Evolutionary conservation across 2,797 vertebrate genomes (phyloP), one percentile per base, ranked within the genome.

Genomic region (Pangasius larnaudii): DNA sequence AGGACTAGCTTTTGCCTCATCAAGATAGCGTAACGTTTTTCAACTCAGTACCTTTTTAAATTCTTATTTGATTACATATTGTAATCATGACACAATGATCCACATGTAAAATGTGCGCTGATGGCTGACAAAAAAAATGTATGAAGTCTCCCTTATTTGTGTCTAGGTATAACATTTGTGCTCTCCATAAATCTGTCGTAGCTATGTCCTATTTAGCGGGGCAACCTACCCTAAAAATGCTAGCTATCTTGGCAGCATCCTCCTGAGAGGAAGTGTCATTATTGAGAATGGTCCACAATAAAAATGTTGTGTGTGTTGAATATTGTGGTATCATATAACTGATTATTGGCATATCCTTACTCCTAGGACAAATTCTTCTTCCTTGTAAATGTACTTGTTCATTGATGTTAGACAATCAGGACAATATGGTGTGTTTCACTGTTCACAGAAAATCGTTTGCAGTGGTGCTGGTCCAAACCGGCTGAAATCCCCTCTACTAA

Each of bases 401-500:
- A 19, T 11, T 63, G 6, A 63, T 39, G 3, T 11, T 24, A 39
- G 46, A 19, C 10, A 33, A 10, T 56, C 51, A 58, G 78, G 59
- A 46, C 36, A 39, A 53, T 51, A 3, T 33, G 39, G 3, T 24
- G n/a, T 82, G n/a, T 71, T 42, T 53, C 2, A 59, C 30, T 67
- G n/a, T 24, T 85, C 84, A 51, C 95, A 99, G 98, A 99, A 93
- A 98, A 98, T 90, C 95, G 96, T 65, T 94, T 97, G 84, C 96
- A 97, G 78, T 97, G 97, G 85, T 97, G 97, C 72, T 96, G 95
- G 93, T 95, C 97, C 19, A 98, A 97, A 89, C 94, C 97, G 0
- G 96, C 95, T 0, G 98, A 99, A 33, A 91, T 96, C 85, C 92
- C 94, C 0, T 95, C 96, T 89, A 98, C 97, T 94, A 99, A 98